Conservation (phyloP, 1,140 invertebrate genomes). For the Drosophila jambulina region DNA sequence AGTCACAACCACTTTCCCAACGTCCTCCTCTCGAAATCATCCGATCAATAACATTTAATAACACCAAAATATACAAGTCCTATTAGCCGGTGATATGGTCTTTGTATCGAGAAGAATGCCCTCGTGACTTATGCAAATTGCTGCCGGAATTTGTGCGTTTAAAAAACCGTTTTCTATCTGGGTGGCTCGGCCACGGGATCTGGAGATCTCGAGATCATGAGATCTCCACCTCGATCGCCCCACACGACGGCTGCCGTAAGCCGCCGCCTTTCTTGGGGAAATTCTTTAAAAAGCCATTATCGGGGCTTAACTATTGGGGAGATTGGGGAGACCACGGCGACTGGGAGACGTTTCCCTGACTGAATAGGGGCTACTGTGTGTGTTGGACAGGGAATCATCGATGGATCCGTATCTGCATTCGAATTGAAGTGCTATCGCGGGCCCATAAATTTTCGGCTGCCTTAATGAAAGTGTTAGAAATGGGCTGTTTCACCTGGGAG, state of each 20-base stretch:
- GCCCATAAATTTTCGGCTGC: slow-evolving; percentile 69
- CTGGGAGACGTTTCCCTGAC: slow-evolving; percentile 50
- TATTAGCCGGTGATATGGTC: slow-evolving; percentile 43
- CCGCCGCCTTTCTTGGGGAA: slow-evolving; percentile 38
- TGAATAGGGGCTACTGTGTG: slow-evolving; percentile 61
- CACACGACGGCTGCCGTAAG: slow-evolving; percentile 68
- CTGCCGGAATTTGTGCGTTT: slow-evolving; percentile 39
- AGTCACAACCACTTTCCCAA: slow-evolving; percentile 7
- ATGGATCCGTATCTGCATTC: slow-evolving; percentile 61
- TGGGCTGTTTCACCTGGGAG: slow-evolving; percentile 44
- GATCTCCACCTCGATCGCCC: slow-evolving; percentile 20
- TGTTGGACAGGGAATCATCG: slow-evolving; percentile 38
- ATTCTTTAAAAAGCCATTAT: slow-evolving; percentile 83
- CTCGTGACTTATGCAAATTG: slow-evolving; percentile 65
- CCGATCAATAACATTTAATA: slow-evolving; percentile 51
- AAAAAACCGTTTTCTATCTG: slow-evolving; percentile 64
- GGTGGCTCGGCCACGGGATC: slow-evolving; percentile 45
- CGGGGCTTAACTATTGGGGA: slow-evolving; percentile 66
- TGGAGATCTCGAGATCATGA: slow-evolving; percentile 1
- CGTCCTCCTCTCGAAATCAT: slow-evolving; percentile 15
- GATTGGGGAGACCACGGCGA: background rate
- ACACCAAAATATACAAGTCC: slow-evolving; percentile 49
- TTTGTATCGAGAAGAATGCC: slow-evolving; percentile 30
- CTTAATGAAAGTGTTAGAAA: slow-evolving; percentile 72
- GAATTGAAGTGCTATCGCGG: slow-evolving; percentile 68